phyloP scores from a whole-genome alignment of 2,888 invertebrate genomes.

The Pemphredon lugubris region DNA sequence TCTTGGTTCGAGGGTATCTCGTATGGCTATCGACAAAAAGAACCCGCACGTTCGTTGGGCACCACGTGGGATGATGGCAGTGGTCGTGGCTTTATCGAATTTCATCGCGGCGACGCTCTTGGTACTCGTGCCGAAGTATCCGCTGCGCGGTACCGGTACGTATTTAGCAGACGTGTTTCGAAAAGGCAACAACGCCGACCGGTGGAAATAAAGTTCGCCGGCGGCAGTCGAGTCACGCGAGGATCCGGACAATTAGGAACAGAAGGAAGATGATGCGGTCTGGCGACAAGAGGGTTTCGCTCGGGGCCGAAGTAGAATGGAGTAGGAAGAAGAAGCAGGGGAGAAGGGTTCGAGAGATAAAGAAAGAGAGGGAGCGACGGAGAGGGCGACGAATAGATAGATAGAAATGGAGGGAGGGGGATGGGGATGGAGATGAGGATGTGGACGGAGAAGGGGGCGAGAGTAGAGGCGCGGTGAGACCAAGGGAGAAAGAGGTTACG shows the following conservation, averaged over 20 bases:
- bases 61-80: too few relatives aligned
- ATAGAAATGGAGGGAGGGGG: neutral
- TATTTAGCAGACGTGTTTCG: slow-evolving; percentile 42
- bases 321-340: neutral
- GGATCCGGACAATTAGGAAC: slow-evolving; percentile 61
- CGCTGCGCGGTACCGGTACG: slow-evolving; percentile 16
- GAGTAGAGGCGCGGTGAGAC: too few relatives aligned
- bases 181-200: slow-evolving; percentile 4
- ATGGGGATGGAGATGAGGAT: neutral
- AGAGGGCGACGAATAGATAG: neutral
- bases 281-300: slow-evolving; percentile 17
- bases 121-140: neutral
- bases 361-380: slow-evolving; percentile 9
- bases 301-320: neutral
- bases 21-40: slow-evolving; percentile 6
- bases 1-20: too few relatives aligned
- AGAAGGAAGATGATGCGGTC: slow-evolving; percentile 50
- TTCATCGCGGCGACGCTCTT: slow-evolving; percentile 9
- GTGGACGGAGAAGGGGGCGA: too few relatives aligned
- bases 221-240: slow-evolving; percentile 62
- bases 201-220: slow-evolving; percentile 34
- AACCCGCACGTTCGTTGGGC: slow-evolving; percentile 11
- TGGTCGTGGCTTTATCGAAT: slow-evolving; percentile 30
- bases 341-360: neutral
- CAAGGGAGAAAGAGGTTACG: too few relatives aligned